These are phyloP conservation scores for Tetropium fuscum DNA, from an alignment of 2,888 invertebrate genomes.

Conservation along the genomic window DNA sequence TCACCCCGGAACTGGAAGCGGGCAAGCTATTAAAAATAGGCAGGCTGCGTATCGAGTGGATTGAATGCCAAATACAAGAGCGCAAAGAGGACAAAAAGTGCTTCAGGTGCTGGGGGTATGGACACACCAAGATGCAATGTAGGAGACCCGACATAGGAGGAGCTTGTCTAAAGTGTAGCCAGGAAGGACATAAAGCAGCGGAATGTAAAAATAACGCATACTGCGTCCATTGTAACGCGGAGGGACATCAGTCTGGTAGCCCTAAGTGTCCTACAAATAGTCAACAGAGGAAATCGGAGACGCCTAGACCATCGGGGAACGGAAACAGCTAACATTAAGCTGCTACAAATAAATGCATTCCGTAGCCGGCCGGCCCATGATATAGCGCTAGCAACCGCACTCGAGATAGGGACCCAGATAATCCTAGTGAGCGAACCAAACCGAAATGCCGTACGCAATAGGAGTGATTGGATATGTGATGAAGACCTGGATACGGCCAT, in stretches of 20 bases:
- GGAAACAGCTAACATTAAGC: not conserved
- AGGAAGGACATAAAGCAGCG: slow-evolving; percentile 32
- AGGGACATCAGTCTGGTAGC: slow-evolving; percentile 25
- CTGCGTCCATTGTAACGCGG: slow-evolving; percentile 34
- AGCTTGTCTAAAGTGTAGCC: slow-evolving; percentile 31
- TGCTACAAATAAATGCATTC: slow-evolving; percentile 23
- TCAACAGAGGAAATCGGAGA: slow-evolving; percentile 1
- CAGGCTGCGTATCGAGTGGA: slow-evolving; percentile 28
- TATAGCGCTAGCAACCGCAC: slow-evolving; percentile 3
- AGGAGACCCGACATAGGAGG: slow-evolving; percentile 32
- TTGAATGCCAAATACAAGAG: slow-evolving; percentile 30
- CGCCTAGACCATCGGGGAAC: not conserved
- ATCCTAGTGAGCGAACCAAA: slow-evolving; percentile 14
- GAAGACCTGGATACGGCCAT: not conserved
- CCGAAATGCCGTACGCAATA: not conserved
- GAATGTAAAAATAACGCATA: slow-evolving; percentile 26
- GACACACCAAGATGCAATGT: slow-evolving; percentile 32
- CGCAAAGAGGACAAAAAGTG: slow-evolving; percentile 30
- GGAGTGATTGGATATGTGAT: not conserved
- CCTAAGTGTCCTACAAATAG: slow-evolving; percentile 2
- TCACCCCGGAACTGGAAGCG: slow-evolving; percentile 20
- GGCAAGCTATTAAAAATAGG: slow-evolving; percentile 14
- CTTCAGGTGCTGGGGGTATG: slow-evolving; percentile 37
- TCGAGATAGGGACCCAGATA: slow-evolving; percentile 10
- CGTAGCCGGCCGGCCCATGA: slow-evolving; percentile 18